Evolutionary conservation across 2,113 vertebrate genomes (phyloP).

Genomic region (Sprattus sprattus): DNA sequence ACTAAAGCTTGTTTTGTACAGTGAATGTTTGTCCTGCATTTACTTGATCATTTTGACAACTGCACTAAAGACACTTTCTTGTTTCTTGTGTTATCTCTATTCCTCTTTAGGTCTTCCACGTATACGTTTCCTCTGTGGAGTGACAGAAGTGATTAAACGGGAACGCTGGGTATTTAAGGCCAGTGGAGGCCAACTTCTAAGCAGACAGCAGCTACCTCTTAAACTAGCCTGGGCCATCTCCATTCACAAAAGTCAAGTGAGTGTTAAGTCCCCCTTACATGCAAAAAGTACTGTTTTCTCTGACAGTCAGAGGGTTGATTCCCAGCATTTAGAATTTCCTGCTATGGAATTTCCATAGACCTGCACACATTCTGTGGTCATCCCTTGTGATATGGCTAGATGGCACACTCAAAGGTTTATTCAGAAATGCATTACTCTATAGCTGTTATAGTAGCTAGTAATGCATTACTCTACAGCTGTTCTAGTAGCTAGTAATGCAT

Average conservation of each 20-base stretch:
- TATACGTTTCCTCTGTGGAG: slow-evolving; percentile 87
- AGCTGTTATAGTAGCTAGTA: no score
- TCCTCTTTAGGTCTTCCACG: slow-evolving; percentile 76
- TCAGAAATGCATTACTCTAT: no score
- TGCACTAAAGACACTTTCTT: no score
- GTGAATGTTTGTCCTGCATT: no score
- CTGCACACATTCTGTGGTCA: no score
- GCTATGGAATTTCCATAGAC: background rate
- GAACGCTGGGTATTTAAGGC: slow-evolving; percentile 89
- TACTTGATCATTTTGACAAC: no score
- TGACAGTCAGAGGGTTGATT: background rate
- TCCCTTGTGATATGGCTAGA: no score
- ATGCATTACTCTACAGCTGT: no score
- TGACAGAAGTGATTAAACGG: slow-evolving; percentile 77
- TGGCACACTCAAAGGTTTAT: no score
- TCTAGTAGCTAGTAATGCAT: no score
- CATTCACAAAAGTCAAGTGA: slow-evolving; percentile 97
- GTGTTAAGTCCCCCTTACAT: slow-evolving; percentile 8
- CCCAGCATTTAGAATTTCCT: background rate
- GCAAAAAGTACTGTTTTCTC: background rate
- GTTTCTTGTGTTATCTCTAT: no score
- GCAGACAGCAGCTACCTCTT: slow-evolving; percentile 89
- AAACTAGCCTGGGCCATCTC: slow-evolving; percentile 97
- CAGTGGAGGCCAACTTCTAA: slow-evolving; percentile 77
- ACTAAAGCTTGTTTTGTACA: no score